Evolutionary conservation across 2,888 invertebrate genomes (phyloP), one percentile per base, ranked within the genome.

Genomic region (Drosophila buzzatii): DNA sequence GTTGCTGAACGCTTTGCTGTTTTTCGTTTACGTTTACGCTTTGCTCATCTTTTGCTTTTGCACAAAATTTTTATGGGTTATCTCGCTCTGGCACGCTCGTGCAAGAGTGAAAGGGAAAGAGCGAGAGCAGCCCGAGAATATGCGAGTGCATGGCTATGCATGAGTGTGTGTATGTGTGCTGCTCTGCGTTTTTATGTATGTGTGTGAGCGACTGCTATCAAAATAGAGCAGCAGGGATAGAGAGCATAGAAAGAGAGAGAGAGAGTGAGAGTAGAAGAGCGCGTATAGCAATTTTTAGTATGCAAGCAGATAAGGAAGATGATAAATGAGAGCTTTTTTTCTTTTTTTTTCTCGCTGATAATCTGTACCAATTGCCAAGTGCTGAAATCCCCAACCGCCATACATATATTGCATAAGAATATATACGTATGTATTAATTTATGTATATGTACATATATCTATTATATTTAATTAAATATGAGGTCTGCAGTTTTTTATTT

Each of bases 41-140:
- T 90, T 85, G 85, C 75, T 82, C 88, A 79, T 81, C 79, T 87
- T 51, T 81, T 82, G 71, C 78, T 80, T 81, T 81, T 89, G 81
- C 85, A 76, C 83, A 76, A 82, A 79, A 71, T 85, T 81, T 82
- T 81, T 78, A 82, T 91, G 91, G 91, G 90, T 91, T 91, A 92
- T 92, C 91, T 91, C 91, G 91, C 91, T 91, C 91, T 91, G 82
- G 76, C 85, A 75, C 82, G 55, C 33, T 57, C 56, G 58, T 57
- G 62, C 55, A 18, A 73, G 82, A 70, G 85, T 69, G 71, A 89
- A 70, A 85, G 85, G 67, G 88, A 82, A 74, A 70, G 85, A 73
- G 65, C 67, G 59, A 66, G 62, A 23, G 65, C 52, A 33, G 63
- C 49, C 41, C 42, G 59, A 70, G 56, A 69, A 67, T 70, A 68